These are phyloP conservation scores for Leistus spinibarbis DNA, from an alignment of 2,888 invertebrate species.

Conservation along the genomic window DNA sequence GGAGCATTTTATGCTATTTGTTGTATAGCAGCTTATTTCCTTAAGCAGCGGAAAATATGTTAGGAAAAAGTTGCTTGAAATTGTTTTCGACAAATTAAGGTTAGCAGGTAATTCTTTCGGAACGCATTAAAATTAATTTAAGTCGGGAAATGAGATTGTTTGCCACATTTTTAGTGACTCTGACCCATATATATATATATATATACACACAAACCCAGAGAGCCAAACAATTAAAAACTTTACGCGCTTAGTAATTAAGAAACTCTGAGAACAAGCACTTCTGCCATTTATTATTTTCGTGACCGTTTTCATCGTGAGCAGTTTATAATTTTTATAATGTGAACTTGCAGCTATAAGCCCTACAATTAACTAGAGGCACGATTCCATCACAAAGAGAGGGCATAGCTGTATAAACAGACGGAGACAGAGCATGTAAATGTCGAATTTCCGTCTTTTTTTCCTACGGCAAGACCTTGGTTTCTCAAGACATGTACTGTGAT, in stretches of 20 bases:
- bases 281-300: conserved; percentile 22
- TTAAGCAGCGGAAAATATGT: neutral
- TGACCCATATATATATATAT: neutral
- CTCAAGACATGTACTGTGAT: no score
- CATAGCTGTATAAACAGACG: neutral
- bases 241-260: conserved; percentile 19
- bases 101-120: neutral
- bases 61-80: neutral
- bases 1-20: neutral
- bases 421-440: neutral
- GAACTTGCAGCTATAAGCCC: conserved; percentile 12
- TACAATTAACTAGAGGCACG: conserved; percentile 26
- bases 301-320: conserved; percentile 18
- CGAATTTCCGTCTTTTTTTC: neutral
- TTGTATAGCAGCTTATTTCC: neutral
- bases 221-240: conserved; percentile 30
- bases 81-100: neutral
- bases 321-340: conserved; percentile 29
- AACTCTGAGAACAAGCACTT: conserved; percentile 23
- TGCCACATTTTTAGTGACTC: conserved; percentile 2
- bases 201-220: neutral
- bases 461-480: no score
- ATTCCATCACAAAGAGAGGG: conserved; percentile 6
- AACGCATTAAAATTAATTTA: neutral
- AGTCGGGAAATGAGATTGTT: neutral